Evolutionary conservation across 2,113 vertebrate species (phyloP).

Genomic region (Probosciger aterrimus): DNA sequence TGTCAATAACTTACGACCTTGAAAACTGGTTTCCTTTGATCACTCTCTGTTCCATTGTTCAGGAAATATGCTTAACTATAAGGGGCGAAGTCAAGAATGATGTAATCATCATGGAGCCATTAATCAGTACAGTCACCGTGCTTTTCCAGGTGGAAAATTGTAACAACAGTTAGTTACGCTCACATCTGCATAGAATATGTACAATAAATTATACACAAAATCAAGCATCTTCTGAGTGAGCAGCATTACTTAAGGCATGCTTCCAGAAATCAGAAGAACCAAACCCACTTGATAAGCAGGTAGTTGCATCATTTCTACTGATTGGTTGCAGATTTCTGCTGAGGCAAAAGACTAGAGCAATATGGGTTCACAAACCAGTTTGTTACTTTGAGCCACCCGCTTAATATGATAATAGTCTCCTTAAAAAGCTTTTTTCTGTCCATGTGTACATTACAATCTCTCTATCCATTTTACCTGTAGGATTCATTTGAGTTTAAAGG

Average conservation of each 20-base stretch:
- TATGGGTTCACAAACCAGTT: neutral
- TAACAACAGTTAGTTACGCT: conserved; percentile 6
- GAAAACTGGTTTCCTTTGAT: neutral
- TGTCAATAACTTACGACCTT: neutral
- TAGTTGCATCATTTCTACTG: conserved; percentile 20
- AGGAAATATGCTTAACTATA: neutral
- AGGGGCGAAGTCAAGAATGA: conserved; percentile 11
- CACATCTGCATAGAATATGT: conserved; percentile 21
- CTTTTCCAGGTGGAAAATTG: conserved; percentile 48
- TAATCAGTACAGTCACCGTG: conserved; percentile 14
- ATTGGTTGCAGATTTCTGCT: conserved; percentile 36
- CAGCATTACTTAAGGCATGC: neutral
- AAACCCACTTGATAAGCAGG: conserved; percentile 15
- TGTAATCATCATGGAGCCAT: conserved; percentile 19
- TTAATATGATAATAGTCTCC: neutral
- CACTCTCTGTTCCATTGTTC: neutral
- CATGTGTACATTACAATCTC: neutral
- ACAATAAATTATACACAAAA: conserved; percentile 6
- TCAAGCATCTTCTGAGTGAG: neutral
- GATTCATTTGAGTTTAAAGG: neutral
- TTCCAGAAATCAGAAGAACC: conserved; percentile 7
- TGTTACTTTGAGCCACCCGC: neutral
- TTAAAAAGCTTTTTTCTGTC: neutral
- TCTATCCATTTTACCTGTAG: neutral
- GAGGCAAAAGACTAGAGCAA: neutral